Conservation (phyloP, 1,140 invertebrate genomes). For the Zaprionus inermis region DNA sequence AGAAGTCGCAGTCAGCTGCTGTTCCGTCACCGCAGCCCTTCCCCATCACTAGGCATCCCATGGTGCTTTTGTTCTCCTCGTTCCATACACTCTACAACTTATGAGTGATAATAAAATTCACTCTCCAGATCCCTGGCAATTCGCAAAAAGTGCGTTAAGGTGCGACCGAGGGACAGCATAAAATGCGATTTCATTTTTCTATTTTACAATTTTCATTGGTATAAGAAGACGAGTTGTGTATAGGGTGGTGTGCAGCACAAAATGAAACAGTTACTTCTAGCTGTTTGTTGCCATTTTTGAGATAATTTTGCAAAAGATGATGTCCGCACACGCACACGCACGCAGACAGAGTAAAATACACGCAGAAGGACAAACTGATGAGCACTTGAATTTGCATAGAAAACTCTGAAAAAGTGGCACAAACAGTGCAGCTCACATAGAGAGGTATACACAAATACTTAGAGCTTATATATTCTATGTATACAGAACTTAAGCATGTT, state of each 20-base stretch:
- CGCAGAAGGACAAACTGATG: slow-evolving; percentile 1
- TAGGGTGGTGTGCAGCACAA: slow-evolving; percentile 20
- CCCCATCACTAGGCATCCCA: slow-evolving; percentile 21
- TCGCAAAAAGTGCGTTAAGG: slow-evolving; percentile 66
- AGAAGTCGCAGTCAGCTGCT: slow-evolving; percentile 25
- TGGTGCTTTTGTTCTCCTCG: neutral
- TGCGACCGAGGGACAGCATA: slow-evolving; percentile 52
- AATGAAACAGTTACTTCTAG: slow-evolving; percentile 45
- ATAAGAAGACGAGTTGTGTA: neutral
- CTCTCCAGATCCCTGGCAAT: slow-evolving; percentile 65
- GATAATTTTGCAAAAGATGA: slow-evolving; percentile 59
- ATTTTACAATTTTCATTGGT: slow-evolving; percentile 30
- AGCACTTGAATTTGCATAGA: neutral
- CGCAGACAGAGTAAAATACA: neutral
- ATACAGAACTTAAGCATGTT: too few species aligned
- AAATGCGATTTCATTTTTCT: slow-evolving; percentile 46
- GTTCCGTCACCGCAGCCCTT: slow-evolving; percentile 7
- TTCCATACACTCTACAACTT: slow-evolving; percentile 76
- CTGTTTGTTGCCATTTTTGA: slow-evolving; percentile 60
- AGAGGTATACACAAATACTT: neutral
- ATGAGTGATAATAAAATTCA: slow-evolving; percentile 80
- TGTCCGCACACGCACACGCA: neutral
- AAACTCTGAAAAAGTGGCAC: neutral
- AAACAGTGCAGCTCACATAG: neutral
- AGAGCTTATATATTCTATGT: too few species aligned